phyloP scores from a whole-genome alignment of 2,797 vertebrate species.

The Muscicapa striata region DNA sequence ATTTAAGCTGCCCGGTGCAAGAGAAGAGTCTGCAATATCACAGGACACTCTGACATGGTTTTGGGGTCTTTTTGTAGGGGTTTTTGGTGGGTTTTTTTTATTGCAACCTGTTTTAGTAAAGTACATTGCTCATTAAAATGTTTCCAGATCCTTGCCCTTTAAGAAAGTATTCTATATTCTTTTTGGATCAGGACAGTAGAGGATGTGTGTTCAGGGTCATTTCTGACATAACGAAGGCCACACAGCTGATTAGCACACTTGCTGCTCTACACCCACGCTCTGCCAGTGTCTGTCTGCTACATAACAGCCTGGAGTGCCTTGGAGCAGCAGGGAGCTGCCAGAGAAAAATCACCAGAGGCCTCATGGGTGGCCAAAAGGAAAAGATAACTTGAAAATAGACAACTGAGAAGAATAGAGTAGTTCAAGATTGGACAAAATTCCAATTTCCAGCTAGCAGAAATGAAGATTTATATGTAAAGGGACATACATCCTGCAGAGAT shows the following conservation, averaged over 20 bases:
- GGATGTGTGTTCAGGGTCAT: neutral
- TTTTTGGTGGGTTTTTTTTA: neutral
- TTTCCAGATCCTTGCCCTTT: neutral
- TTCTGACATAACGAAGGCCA: neutral
- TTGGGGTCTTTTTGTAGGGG: fast-evolving
- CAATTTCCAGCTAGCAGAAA: neutral
- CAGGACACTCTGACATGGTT: neutral
- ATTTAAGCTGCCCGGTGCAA: neutral
- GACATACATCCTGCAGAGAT: neutral
- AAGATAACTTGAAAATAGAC: slow-evolving; percentile 25
- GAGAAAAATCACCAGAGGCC: slow-evolving; percentile 6
- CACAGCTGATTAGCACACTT: slow-evolving; percentile 3
- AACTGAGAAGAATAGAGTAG: neutral
- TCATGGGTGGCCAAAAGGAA: slow-evolving; percentile 5
- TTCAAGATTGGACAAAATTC: neutral
- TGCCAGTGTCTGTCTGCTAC: neutral
- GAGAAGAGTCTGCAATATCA: neutral
- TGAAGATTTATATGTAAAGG: neutral
- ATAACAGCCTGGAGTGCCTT: slow-evolving; percentile 11
- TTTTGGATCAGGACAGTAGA: neutral
- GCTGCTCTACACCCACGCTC: neutral
- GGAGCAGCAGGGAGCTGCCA: slow-evolving; percentile 4
- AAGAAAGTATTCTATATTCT: neutral
- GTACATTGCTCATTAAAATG: neutral
- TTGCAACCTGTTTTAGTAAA: neutral